These are phyloP conservation scores for Rafetus swinhoei DNA, from an alignment of 2,113 vertebrate genomes.

Conservation along the genomic window DNA sequence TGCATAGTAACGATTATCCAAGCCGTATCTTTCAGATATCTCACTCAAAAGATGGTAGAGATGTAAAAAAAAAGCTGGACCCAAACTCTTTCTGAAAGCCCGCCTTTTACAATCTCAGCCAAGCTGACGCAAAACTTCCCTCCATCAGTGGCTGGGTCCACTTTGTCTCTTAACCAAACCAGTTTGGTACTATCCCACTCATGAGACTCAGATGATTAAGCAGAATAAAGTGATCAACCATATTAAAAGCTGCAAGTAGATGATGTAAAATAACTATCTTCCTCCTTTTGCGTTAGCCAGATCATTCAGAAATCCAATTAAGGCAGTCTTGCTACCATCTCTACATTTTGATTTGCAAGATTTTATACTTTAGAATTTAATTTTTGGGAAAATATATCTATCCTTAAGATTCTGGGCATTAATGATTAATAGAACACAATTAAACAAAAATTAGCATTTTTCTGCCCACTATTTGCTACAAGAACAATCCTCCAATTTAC, in stretches of 20 bases:
- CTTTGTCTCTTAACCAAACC: not conserved
- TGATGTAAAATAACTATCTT: not conserved
- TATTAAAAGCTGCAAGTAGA: not conserved
- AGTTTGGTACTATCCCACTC: not conserved
- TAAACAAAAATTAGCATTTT: not conserved
- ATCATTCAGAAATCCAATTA: not conserved
- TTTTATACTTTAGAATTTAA: not conserved
- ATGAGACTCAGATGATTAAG: not conserved
- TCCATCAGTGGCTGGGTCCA: not conserved
- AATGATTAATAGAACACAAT: not conserved
- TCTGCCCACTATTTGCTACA: not conserved
- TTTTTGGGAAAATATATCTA: not conserved
- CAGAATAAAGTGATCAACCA: not conserved
- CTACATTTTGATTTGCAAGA: not conserved
- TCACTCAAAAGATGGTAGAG: not conserved
- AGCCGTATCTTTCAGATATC: not conserved
- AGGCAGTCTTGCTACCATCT: not conserved
- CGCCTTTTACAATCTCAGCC: not conserved
- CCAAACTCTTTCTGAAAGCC: not conserved
- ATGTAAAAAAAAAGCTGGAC: not conserved
- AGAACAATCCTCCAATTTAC: not conserved
- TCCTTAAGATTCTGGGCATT: not conserved
- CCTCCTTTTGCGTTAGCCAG: not conserved
- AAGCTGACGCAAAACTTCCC: not conserved
- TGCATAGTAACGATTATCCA: not conserved